Base-by-base conservation (phyloP, 2,797 vertebrate genomes). In the Alectoris magna region DNA sequence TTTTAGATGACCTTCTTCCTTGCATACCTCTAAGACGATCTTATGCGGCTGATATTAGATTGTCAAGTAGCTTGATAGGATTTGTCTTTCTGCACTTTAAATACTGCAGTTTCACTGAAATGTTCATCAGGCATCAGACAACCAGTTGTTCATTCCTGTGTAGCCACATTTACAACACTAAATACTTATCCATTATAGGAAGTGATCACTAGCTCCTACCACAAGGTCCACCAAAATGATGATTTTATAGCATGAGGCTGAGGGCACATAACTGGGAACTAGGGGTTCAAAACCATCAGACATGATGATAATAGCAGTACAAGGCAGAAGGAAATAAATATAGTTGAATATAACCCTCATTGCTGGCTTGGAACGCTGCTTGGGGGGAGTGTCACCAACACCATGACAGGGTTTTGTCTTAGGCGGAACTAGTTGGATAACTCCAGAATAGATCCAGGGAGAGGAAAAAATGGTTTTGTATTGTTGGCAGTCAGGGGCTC, bases 61-160 rank as follows among this genome's bases (percentile, higher is more conserved):
- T 31, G n/a, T 38, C n/a, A 67, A 67, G 9, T 15, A 55, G 6
- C 2, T 41, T 72, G 26, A 44, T 4, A 73, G 36, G 14, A 56
- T 56, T 56, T 80, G 11, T 23, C 16, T 41, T 91, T 78, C n/a
- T 86, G 59, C 7, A 14, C 15, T 43, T 19, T 24, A 91, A 81
- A 76, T 34, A 39, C 13, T 23, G 23, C 12, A 55, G 11, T 56
- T 58, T 26, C 53, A 34, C 53, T 34, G 16, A 58, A 72, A 44
- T 14, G 53, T 29, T 43, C 39, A 13, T 41, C 53, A 36, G 23
- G 10, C 12, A 59, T 46, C 43, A 92, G 18, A 10, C 5, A 84
- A 82, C 10, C 14, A 60, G 36, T 5, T 3, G 1, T 55, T 16
- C 36, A 34, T 6, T 11, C 6, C 41, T 4, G 0, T 27, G 34